Conservation (phyloP, 2,888 invertebrate species). For the Eulithis testata region DNA sequence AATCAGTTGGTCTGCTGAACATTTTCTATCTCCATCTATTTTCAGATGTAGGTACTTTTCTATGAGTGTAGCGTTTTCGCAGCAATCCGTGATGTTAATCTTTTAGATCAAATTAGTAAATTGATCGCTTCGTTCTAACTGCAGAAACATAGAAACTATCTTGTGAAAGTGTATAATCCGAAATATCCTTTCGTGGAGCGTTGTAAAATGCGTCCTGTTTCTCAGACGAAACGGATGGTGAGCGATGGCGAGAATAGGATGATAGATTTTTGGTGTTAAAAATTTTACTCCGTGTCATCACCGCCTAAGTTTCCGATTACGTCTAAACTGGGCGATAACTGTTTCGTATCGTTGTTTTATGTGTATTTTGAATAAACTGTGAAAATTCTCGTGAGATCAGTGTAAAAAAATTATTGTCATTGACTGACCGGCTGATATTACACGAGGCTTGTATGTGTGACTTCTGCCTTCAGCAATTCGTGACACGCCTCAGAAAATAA, state of each 20-base stretch:
- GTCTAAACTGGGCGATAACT: slow-evolving; percentile 68
- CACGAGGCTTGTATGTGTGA: slow-evolving; percentile 85
- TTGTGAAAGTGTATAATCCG: slow-evolving; percentile 79
- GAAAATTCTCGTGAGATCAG: slow-evolving; percentile 72
- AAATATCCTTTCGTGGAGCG: slow-evolving; percentile 78
- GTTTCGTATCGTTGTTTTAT: slow-evolving; percentile 73
- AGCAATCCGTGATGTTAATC: slow-evolving; percentile 87
- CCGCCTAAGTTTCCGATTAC: slow-evolving; percentile 75
- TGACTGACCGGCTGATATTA: slow-evolving; percentile 85
- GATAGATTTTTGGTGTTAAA: slow-evolving; percentile 85
- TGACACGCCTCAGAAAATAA: slow-evolving; percentile 85
- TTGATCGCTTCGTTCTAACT: slow-evolving; percentile 78
- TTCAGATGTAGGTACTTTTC: slow-evolving; percentile 89
- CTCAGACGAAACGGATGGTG: slow-evolving; percentile 83
- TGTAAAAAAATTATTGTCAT: slow-evolving; percentile 82
- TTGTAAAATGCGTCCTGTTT: slow-evolving; percentile 83
- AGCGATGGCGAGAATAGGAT: slow-evolving; percentile 85
- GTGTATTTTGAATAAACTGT: slow-evolving; percentile 68
- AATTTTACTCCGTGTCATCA: slow-evolving; percentile 84
- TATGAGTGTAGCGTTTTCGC: slow-evolving; percentile 85
- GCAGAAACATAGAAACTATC: slow-evolving; percentile 73
- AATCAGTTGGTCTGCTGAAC: slow-evolving; percentile 69
- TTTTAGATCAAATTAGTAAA: slow-evolving; percentile 84
- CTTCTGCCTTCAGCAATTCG: slow-evolving; percentile 84
- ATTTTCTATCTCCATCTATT: slow-evolving; percentile 88